Base-by-base conservation (phyloP, 1,140 invertebrate genomes). In the Leptinotarsa lineolata region DNA sequence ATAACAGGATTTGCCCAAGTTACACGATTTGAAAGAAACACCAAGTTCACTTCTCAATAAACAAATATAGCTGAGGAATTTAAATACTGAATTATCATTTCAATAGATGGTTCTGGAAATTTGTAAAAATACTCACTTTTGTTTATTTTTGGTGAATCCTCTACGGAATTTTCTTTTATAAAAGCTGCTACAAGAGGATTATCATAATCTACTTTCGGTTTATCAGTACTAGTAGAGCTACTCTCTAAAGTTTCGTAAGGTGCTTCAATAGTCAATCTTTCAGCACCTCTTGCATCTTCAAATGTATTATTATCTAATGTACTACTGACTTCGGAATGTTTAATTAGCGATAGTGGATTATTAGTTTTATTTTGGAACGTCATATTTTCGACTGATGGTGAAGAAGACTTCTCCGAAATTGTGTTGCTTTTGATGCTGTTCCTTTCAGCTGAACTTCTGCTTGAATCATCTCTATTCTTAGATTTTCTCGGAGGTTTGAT, bases 111-210 rank as follows among this genome's bases (percentile, higher is more conserved):
- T 39, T 11, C 3, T 39, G 2, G 2, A 39, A 39, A 39, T 39
- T 39, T 39, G 30, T 39, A 39, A 39, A 22, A 21, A 20, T 63
- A 70, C 45, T 45, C 54, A 68, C 46, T 69, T 68, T 73, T 60
- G n/a, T 48, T 24, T 46, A 45, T 24, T 72, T 72, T 74, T 61
- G 72, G 54, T 13, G 74, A 46, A 22, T 78, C 78, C 6, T 78
- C 78, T 3, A 81, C n/a, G 1, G 80, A 79, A 69, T 83, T 82
- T 61, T 81, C 76, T 45, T 74, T 72, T 63, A 83, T 69, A 61
- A 82, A 83, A 70, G 82, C 81, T 12, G 76, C 81, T 44, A 80
- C 70, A 58, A 83, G 76, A 4, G 82, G 82, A 74, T 83, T 81
- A 4, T 76, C 61, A 54, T 65, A 73, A 63, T 65, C 45, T 59